Evolutionary conservation across 2,113 vertebrate genomes (phyloP).

Genomic region (Tachuris rubrigastra): DNA sequence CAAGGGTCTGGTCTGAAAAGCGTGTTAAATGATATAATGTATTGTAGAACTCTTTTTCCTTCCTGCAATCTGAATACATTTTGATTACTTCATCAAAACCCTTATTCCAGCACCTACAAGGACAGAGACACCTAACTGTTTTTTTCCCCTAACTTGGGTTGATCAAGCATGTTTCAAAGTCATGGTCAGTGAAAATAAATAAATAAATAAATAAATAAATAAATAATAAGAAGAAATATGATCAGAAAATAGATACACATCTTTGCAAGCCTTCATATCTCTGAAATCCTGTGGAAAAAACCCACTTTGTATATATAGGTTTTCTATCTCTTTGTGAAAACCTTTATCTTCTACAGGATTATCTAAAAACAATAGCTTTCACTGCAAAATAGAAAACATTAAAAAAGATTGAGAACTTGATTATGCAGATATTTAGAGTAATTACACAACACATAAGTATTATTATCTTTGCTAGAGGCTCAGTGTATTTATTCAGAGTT

Average conservation of each 20-base stretch:
- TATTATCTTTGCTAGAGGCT: conserved; percentile 16
- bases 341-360: background rate
- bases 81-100: background rate
- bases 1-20: background rate
- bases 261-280: background rate
- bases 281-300: background rate
- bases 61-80: background rate
- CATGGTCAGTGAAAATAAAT: background rate
- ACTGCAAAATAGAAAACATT: background rate
- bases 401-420: background rate
- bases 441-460: background rate
- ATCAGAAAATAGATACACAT: background rate
- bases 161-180: background rate
- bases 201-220: background rate
- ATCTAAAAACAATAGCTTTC: background rate
- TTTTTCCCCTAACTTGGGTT: background rate
- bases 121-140: background rate
- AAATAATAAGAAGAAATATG: background rate
- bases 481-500: conserved; percentile 11
- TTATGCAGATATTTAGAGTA: conserved; percentile 28
- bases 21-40: background rate
- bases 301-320: background rate
- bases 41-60: background rate
- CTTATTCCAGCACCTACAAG: background rate
- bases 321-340: background rate